Conservation (phyloP, 2,113 vertebrate genomes). For the Chloropsis cyanopogon region DNA sequence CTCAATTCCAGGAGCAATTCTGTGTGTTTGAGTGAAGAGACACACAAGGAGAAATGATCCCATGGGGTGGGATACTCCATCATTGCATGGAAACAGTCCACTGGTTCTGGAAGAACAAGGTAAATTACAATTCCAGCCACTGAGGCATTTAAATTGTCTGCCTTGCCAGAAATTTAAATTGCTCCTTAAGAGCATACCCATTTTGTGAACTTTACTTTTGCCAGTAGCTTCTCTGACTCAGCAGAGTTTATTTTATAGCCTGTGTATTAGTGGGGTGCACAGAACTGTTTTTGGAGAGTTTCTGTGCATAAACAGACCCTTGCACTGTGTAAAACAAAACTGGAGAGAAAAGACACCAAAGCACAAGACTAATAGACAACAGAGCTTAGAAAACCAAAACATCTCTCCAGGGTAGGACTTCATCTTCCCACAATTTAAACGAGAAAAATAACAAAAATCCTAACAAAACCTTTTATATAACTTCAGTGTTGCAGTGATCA, state of each 20-base stretch:
- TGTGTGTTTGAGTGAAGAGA: not conserved
- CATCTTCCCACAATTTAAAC: not conserved
- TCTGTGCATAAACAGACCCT: not conserved
- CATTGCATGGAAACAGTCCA: not conserved
- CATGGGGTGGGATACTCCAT: not conserved
- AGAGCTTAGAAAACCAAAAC: constrained; percentile 44
- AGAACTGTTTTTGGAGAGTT: not conserved
- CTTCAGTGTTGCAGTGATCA: not conserved
- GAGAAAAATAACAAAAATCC: constrained; percentile 5
- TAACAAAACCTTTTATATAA: constrained; percentile 49
- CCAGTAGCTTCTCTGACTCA: not conserved
- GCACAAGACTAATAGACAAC: constrained; percentile 9
- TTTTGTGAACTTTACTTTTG: not conserved
- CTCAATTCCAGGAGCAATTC: not conserved
- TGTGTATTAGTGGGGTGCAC: not conserved
- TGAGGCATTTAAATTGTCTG: not conserved
- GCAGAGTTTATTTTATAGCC: not conserved
- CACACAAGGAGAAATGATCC: not conserved
- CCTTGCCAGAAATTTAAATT: not conserved
- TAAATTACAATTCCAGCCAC: not conserved
- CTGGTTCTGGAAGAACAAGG: not conserved
- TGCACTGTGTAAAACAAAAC: not conserved
- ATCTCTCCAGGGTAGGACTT: not conserved
- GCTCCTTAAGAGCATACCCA: not conserved
- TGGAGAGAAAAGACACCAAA: not conserved